Conservation (phyloP, 2,888 invertebrate species). For the Galerucella calmariensis region DNA sequence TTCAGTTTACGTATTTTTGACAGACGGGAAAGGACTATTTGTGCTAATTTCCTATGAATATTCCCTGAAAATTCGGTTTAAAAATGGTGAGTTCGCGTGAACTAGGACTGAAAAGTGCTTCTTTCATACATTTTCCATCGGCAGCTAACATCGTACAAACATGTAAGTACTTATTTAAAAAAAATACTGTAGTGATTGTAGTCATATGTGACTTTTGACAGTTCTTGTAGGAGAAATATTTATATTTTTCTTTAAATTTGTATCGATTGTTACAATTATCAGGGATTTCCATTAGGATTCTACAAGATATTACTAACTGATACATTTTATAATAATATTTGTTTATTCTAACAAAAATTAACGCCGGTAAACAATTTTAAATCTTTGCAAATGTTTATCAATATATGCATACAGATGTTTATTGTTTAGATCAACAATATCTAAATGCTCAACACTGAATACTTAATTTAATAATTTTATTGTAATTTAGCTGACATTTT, state of each 20-base stretch:
- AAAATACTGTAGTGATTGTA: slow-evolving; percentile 39
- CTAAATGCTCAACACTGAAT: not conserved
- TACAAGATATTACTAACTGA: not conserved
- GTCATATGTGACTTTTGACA: slow-evolving; percentile 50
- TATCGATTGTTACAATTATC: slow-evolving; percentile 16
- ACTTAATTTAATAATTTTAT: not conserved
- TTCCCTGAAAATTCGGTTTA: slow-evolving; percentile 43
- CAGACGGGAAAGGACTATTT: slow-evolving; percentile 41
- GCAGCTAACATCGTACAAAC: slow-evolving; percentile 58
- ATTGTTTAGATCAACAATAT: not conserved
- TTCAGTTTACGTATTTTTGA: slow-evolving; percentile 35
- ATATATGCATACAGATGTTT: not conserved
- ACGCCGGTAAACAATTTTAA: not conserved
- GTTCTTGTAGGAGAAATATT: slow-evolving; percentile 37
- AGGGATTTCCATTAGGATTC: not conserved
- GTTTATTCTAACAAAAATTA: not conserved
- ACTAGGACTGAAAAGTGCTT: slow-evolving; percentile 56
- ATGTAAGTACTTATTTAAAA: slow-evolving; percentile 53
- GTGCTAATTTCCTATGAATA: slow-evolving; percentile 44
- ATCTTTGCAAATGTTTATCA: not conserved
- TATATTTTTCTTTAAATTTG: slow-evolving; percentile 34
- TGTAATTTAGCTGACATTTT: not conserved
- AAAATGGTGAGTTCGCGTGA: slow-evolving; percentile 56
- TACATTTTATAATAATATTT: not conserved
- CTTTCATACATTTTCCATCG: slow-evolving; percentile 54